These are phyloP conservation scores for Lagocephalus sceleratus DNA, from an alignment of 2,797 vertebrate species.

Conservation along the genomic window DNA sequence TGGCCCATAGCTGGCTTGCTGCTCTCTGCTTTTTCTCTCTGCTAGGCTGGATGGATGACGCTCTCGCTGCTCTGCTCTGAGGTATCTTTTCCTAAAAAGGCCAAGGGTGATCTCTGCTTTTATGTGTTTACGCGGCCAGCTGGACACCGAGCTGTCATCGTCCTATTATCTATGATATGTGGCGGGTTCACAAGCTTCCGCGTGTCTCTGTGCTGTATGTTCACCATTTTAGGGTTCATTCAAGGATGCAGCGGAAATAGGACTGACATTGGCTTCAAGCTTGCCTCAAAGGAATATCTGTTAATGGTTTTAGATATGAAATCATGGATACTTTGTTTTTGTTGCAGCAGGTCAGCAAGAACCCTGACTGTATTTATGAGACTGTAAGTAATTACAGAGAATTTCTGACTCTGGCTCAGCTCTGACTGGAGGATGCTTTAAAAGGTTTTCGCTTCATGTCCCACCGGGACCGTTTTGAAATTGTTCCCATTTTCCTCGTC, in stretches of 20 bases:
- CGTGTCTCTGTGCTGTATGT: conserved; percentile 17
- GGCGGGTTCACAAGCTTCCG: conserved; percentile 14
- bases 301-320: conserved; percentile 47
- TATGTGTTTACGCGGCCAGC: conserved; percentile 58
- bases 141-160: conserved; percentile 37
- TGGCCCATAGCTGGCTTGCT: conserved; percentile 22
- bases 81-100: conserved; percentile 73
- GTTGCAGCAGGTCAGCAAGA: conserved; percentile 41
- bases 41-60: conserved; percentile 25
- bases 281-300: conserved; percentile 34
- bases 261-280: conserved; percentile 17
- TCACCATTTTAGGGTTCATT: conserved; percentile 40
- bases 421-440: conserved; percentile 28
- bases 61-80: conserved; percentile 34
- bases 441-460: conserved; percentile 36
- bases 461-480: conserved; percentile 48
- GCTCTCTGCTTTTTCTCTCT: conserved; percentile 14
- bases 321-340: conserved; percentile 28
- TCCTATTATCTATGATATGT: conserved; percentile 34
- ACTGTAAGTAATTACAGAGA: conserved; percentile 34
- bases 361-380: conserved; percentile 42
- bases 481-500: conserved; percentile 53
- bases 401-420: conserved; percentile 19
- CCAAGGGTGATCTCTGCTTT: conserved; percentile 45
- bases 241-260: conserved; percentile 38